Percentiles rank a stretch among this genome's conserved stretches.
phyloP scores from a whole-genome alignment of 2,113 vertebrate species.

The Periophthalmus modestus region DNA sequence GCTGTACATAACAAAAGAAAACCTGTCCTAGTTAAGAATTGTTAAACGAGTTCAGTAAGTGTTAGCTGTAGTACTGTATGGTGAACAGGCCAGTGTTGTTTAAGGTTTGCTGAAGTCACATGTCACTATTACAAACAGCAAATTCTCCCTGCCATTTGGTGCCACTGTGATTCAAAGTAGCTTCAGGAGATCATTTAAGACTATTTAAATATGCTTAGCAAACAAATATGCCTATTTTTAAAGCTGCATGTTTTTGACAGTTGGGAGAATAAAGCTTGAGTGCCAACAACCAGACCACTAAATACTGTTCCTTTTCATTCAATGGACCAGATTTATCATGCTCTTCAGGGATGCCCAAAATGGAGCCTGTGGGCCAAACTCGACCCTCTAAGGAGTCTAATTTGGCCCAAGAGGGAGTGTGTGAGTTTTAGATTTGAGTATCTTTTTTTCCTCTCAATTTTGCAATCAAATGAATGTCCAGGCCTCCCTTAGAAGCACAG shows the following conservation, averaged over 20 bases:
- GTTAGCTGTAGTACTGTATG: background rate
- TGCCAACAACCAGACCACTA: slow-evolving; percentile 8
- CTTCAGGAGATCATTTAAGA: slow-evolving; percentile 20
- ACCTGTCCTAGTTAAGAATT: background rate
- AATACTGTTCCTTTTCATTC: background rate
- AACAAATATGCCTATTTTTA: slow-evolving; percentile 31
- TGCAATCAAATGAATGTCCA: background rate
- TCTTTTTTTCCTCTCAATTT: background rate
- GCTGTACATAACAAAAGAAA: no score
- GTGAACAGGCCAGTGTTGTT: background rate
- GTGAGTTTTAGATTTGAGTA: background rate
- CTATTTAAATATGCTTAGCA: slow-evolving; percentile 34
- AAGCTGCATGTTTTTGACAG: slow-evolving; percentile 18
- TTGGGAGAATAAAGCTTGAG: slow-evolving; percentile 15
- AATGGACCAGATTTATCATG: background rate
- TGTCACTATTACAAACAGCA: slow-evolving; percentile 1
- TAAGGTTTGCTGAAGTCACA: background rate
- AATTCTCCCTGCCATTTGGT: slow-evolving; percentile 26
- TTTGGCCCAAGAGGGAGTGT: background rate
- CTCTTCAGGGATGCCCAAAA: background rate
- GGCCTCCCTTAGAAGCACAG: background rate
- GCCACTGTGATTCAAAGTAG: slow-evolving; percentile 12
- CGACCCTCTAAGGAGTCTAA: background rate
- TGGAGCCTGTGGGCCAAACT: background rate
- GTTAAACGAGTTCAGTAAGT: background rate